phyloP scores from a whole-genome alignment of 2,888 invertebrate species.

The Drosophila setosimentum region DNA sequence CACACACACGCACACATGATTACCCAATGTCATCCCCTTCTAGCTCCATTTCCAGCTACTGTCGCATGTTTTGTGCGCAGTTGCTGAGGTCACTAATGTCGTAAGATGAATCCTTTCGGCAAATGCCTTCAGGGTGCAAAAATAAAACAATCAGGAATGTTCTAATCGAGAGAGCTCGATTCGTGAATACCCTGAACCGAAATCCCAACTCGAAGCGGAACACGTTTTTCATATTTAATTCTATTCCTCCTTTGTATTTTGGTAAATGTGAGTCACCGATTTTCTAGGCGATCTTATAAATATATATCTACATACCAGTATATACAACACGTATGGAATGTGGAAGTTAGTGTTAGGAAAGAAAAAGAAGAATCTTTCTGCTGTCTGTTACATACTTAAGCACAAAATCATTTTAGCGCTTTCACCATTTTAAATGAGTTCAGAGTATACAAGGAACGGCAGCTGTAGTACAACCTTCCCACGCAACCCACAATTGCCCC shows the following conservation, averaged over 20 bases:
- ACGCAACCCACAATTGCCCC: neutral
- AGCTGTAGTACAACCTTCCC: constrained; percentile 19
- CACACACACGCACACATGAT: constrained; percentile 30
- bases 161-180: neutral
- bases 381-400: neutral
- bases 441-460: constrained; percentile 44
- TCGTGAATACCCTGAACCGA: neutral
- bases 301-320: no score
- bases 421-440: neutral
- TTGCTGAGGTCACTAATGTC: constrained; percentile 82
- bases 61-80: constrained; percentile 70
- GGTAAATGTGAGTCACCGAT: no score
- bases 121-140: constrained; percentile 80
- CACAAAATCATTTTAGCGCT: neutral
- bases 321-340: no score
- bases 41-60: constrained; percentile 23
- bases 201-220: neutral
- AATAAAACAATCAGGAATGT: constrained; percentile 61
- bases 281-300: neutral
- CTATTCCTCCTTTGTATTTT: no score
- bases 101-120: constrained; percentile 83
- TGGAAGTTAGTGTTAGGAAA: neutral
- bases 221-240: neutral
- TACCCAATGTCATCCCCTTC: constrained; percentile 17
- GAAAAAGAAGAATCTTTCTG: neutral